Evolutionary conservation across 2,888 invertebrate genomes (phyloP).

Genomic region (Aspidapion aeneum): DNA sequence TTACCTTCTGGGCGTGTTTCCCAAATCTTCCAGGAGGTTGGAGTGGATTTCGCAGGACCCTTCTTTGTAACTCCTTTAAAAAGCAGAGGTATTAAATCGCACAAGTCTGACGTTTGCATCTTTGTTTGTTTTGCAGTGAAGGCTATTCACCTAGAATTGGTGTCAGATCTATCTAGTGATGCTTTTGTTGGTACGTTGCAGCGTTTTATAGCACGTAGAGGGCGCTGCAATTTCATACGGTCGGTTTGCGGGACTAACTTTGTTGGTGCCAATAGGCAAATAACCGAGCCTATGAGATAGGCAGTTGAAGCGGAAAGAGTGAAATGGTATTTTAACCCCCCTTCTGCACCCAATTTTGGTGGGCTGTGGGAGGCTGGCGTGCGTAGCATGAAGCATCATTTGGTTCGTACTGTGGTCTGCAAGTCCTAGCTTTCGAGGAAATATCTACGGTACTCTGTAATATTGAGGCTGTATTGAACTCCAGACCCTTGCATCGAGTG

Average conservation of each 20-base stretch:
- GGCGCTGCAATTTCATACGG: conserved; percentile 8
- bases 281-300: conserved; percentile 8
- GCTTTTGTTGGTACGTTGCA: too few species aligned
- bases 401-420: too few species aligned
- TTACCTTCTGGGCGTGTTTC: conserved; percentile 26
- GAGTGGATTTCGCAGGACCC: conserved; percentile 20
- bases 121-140: conserved; percentile 33
- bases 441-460: not conserved
- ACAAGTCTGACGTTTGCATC: conserved; percentile 22
- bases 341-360: conserved; percentile 33
- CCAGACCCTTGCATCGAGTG: not conserved
- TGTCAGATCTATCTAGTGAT: conserved; percentile 28
- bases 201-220: too few species aligned
- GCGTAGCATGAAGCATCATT: too few species aligned
- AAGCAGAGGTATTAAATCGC: conserved; percentile 20
- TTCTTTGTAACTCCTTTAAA: conserved; percentile 17
- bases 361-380: conserved; percentile 38
- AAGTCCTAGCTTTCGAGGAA: too few species aligned
- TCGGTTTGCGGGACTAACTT: conserved; percentile 23
- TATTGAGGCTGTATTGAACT: conserved; percentile 1
- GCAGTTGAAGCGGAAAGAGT: conserved; percentile 8
- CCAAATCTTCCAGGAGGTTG: conserved; percentile 18
- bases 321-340: too few species aligned
- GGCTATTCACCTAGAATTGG: conserved; percentile 33
- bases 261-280: conserved; percentile 17